Conservation (phyloP, 2,888 invertebrate species). For the Melinaea marsaeus region DNA sequence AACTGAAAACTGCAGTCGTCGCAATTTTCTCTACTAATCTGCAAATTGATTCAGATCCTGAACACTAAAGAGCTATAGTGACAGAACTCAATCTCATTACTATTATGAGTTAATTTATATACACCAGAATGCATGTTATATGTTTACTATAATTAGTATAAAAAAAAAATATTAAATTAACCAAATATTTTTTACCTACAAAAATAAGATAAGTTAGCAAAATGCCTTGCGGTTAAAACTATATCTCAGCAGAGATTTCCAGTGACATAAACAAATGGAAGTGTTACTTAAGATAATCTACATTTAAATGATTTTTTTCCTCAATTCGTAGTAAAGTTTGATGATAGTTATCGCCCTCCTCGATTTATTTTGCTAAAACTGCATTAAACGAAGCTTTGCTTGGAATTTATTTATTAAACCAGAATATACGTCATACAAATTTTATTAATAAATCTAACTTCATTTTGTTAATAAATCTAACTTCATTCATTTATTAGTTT, state of each 20-base stretch:
- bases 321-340: constrained; percentile 71
- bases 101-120: too few relatives aligned
- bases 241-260: constrained; percentile 61
- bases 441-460: too few relatives aligned
- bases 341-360: constrained; percentile 71
- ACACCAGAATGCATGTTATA: neutral
- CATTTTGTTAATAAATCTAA: neutral
- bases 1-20: too few relatives aligned
- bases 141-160: too few relatives aligned
- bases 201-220: constrained; percentile 11
- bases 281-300: constrained; percentile 75
- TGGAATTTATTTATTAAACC: neutral
- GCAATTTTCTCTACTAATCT: constrained; percentile 51
- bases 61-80: constrained; percentile 52
- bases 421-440: neutral
- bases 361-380: constrained; percentile 72
- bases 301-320: constrained; percentile 76
- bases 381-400: constrained; percentile 43
- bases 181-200: too few relatives aligned
- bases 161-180: too few relatives aligned
- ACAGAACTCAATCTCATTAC: constrained; percentile 27
- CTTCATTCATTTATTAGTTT: too few relatives aligned
- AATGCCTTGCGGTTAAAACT: constrained; percentile 56
- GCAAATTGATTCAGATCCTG: constrained; percentile 29
- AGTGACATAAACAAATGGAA: constrained; percentile 75